These are phyloP conservation scores for Synanthedon formicaeformis DNA, from an alignment of 2,888 invertebrate genomes.

Conservation along the genomic window DNA sequence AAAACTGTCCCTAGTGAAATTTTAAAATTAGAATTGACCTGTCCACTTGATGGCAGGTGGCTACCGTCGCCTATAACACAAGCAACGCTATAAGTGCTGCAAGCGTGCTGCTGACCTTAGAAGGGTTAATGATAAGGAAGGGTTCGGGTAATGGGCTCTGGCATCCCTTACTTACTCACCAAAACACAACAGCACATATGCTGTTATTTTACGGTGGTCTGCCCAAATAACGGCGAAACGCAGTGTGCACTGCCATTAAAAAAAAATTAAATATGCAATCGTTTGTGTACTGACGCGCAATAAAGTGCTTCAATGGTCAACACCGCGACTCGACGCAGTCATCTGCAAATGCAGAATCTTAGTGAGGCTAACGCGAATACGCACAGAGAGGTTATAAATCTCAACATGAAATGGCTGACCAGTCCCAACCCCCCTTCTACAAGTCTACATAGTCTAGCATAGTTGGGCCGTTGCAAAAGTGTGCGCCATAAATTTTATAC, in stretches of 20 bases:
- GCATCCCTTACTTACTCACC: no score
- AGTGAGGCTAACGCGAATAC: constrained; percentile 45
- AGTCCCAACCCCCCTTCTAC: constrained; percentile 35
- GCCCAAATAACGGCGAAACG: no score
- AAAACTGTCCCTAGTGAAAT: not conserved
- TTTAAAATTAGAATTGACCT: not conserved
- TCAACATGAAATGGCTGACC: constrained; percentile 69
- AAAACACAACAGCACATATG: no score
- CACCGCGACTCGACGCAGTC: not conserved
- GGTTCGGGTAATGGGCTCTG: no score
- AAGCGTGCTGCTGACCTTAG: no score
- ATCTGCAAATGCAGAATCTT: constrained; percentile 33
- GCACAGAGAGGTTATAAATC: constrained; percentile 64
- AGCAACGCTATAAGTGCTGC: no score
- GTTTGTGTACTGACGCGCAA: not conserved
- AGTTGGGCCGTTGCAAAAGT: constrained; percentile 56
- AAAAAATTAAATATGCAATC: not conserved
- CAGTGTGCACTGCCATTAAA: no score
- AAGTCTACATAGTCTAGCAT: constrained; percentile 47
- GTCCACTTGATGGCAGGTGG: no score
- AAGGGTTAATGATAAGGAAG: no score
- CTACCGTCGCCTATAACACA: no score
- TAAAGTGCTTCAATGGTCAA: no score
- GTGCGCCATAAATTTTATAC: constrained; percentile 70
- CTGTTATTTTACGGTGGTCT: no score